Evolutionary conservation across 2,888 invertebrate genomes (phyloP).

Genomic region (Meteorus colon): DNA sequence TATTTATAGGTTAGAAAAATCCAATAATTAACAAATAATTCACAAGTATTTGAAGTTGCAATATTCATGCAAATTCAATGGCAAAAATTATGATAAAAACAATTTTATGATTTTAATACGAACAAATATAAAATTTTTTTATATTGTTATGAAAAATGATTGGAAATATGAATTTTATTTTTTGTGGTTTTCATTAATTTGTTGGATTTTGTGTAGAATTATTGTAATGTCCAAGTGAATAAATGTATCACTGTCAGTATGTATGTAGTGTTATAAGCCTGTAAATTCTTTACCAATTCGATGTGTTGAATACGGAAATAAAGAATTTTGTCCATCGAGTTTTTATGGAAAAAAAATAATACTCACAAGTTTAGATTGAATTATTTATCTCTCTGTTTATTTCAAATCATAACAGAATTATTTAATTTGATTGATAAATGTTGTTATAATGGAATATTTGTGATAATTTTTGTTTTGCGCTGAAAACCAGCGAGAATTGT

Average conservation of each 20-base stretch:
- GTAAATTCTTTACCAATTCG: too few species aligned
- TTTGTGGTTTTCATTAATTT: neutral
- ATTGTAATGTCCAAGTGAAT: constrained; percentile 28
- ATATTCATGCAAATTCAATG: too few species aligned
- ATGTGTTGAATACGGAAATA: too few species aligned
- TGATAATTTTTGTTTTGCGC: constrained; percentile 59
- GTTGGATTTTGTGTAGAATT: constrained; percentile 23
- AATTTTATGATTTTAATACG: too few species aligned
- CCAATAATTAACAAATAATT: too few species aligned
- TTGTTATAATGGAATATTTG: constrained; percentile 60
- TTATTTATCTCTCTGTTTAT: neutral
- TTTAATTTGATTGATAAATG: constrained; percentile 59
- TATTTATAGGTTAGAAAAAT: too few species aligned
- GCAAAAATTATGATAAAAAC: too few species aligned
- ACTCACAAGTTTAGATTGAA: constrained; percentile 13
- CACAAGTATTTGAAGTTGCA: too few species aligned
- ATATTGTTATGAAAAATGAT: too few species aligned
- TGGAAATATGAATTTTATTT: too few species aligned
- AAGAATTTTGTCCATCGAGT: too few species aligned
- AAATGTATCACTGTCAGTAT: constrained; percentile 21
- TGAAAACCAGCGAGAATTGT: constrained; percentile 59
- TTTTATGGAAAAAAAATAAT: neutral
- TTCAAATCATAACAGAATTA: constrained; percentile 67
- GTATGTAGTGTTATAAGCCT: neutral
- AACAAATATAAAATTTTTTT: too few species aligned